Evolutionary conservation across 2,888 invertebrate species (phyloP).

Genomic region (Alloplasta piceator): DNA sequence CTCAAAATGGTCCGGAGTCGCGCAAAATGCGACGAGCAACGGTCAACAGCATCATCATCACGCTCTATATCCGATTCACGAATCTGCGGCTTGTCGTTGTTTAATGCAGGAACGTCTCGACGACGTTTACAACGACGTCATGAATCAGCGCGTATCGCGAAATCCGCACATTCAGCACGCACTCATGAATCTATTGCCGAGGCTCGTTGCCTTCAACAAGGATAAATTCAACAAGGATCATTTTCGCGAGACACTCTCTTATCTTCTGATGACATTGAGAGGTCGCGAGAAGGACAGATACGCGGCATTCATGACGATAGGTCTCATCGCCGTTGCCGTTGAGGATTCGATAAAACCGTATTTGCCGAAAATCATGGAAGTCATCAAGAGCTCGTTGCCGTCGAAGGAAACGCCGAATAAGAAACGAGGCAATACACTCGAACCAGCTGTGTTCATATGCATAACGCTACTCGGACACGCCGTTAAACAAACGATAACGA

Average conservation of each 20-base stretch:
- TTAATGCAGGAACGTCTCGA: slow-evolving; percentile 93
- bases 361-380: slow-evolving; percentile 93
- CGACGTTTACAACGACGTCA: slow-evolving; percentile 90
- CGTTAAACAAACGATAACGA: slow-evolving; percentile 90
- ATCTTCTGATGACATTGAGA: slow-evolving; percentile 90
- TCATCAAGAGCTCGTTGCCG: slow-evolving; percentile 90
- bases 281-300: slow-evolving; percentile 94
- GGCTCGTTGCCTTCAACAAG: slow-evolving; percentile 96
- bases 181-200: slow-evolving; percentile 93
- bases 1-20: slow-evolving; percentile 82
- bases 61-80: slow-evolving; percentile 86
- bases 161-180: slow-evolving; percentile 94
- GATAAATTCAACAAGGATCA: slow-evolving; percentile 91
- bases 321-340: slow-evolving; percentile 95
- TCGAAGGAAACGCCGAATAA: slow-evolving; percentile 91
- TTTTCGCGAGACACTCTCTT: slow-evolving; percentile 89
- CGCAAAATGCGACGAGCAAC: slow-evolving; percentile 71
- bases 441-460: slow-evolving; percentile 96
- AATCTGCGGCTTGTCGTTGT: slow-evolving; percentile 94
- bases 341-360: slow-evolving; percentile 91
- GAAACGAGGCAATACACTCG: slow-evolving; percentile 88
- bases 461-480: slow-evolving; percentile 96
- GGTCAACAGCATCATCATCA: slow-evolving; percentile 68
- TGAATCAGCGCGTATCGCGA: slow-evolving; percentile 90
- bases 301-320: slow-evolving; percentile 95